Evolutionary conservation across 2,888 invertebrate genomes (phyloP).

Genomic region (Protophormia terraenovae): DNA sequence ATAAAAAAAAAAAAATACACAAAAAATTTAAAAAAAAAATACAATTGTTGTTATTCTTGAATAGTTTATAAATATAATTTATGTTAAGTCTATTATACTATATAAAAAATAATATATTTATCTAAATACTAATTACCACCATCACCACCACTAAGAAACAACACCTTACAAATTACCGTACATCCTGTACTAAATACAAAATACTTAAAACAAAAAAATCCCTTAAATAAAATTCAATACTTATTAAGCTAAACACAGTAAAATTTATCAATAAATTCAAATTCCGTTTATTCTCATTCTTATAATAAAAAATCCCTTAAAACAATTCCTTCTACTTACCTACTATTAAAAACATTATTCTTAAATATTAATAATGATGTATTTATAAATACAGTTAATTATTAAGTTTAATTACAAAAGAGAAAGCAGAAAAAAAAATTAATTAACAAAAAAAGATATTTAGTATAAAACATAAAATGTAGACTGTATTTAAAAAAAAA

Average conservation of each 20-base stretch:
- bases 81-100: conserved; percentile 42
- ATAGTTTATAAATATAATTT: conserved; percentile 63
- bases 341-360: not conserved
- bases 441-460: conserved; percentile 27
- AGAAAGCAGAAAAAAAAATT: conserved; percentile 17
- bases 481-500: conserved; percentile 60
- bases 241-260: no score
- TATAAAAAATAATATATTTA: not conserved
- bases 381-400: conserved; percentile 9
- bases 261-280: not conserved
- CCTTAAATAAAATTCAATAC: not conserved
- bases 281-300: conserved; percentile 1
- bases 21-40: conserved; percentile 32
- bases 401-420: conserved; percentile 20
- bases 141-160: not conserved
- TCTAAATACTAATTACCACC: not conserved
- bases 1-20: not conserved
- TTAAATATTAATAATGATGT: conserved; percentile 8
- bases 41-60: conserved; percentile 64
- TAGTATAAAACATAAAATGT: conserved; percentile 59
- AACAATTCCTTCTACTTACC: no score
- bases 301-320: not conserved
- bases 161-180: conserved; percentile 1
- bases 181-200: conserved; percentile 3
- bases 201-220: not conserved